These are phyloP conservation scores for Leptopilina drosophilae DNA, from an alignment of 2,888 invertebrate genomes.

Conservation along the genomic window DNA sequence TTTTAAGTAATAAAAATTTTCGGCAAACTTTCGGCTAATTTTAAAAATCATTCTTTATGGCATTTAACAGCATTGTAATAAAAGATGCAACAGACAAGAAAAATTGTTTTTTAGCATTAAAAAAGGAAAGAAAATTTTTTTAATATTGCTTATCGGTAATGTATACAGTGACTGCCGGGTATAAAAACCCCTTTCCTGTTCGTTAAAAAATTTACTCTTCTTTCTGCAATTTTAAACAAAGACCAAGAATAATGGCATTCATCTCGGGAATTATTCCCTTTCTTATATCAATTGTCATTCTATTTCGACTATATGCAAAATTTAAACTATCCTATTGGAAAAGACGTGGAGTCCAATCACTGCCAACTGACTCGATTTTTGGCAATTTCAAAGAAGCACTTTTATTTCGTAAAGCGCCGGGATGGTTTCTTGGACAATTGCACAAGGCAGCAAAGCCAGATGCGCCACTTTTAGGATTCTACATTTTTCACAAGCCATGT, in stretches of 20 bases:
- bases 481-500: constrained; percentile 77
- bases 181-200: no score
- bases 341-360: constrained; percentile 65
- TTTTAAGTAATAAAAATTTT: no score
- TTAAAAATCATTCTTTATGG: no score
- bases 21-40: no score
- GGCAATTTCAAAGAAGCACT: constrained; percentile 70
- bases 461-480: constrained; percentile 76
- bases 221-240: no score
- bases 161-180: no score
- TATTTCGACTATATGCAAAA: constrained; percentile 57
- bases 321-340: constrained; percentile 71
- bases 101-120: no score
- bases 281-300: neutral
- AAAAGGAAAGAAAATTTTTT: no score
- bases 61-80: no score
- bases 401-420: constrained; percentile 67
- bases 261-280: neutral
- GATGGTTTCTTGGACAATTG: constrained; percentile 66
- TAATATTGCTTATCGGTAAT: no score
- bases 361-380: constrained; percentile 63
- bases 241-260: neutral
- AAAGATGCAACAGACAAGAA: no score
- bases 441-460: constrained; percentile 60
- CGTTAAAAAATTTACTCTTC: no score